Base-by-base conservation (phyloP, 2,888 invertebrate genomes). In the Drosophila sordidula region DNA sequence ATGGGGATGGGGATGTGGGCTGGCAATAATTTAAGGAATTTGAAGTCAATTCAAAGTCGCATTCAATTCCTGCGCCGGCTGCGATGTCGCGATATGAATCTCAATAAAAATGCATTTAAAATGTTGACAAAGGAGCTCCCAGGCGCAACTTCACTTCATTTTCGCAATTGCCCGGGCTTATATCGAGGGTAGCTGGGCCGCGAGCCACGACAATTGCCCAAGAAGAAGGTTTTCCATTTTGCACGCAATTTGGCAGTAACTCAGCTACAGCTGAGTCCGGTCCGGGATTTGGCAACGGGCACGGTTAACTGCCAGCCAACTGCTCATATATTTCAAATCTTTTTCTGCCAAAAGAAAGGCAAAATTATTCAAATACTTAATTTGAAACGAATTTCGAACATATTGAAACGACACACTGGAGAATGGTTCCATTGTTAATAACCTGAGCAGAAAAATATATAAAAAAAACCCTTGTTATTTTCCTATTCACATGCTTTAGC, bases 81-180 rank as follows among this genome's bases (percentile, higher is more conserved):
- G 77, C 80, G 78, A 72, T 57, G 70, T 78, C 87, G 75, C 86
- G 81, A 89, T 88, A 90, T 88, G 88, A 90, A 86, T 90, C 90
- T 88, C 90, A 90, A 90, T 90, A 90, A 90, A 90, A 90, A 89
- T 90, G 90, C 91, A 91, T 91, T 90, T 90, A 87, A 86, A 91
- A 87, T 90, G 86, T 88, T 90, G 89, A 90, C 90, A 90, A 90
- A 90, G 85, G 89, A 85, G 79, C 55, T 57, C 25, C 47, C 26
- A 14, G 9, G 11, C 22, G 36, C 9, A 25, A 34, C 50, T 54
- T 55, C 78, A 76, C 76, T 74, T 74, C 61, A 74, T 71, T 72
- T 61, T 36, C 50, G 38, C 62, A 59, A 70, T 64, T 66, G 56
- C 58, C 36, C 34, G 9, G 54, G 65, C 56, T 69, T 66, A 65